Percentiles rank a stretch among this genome's conserved stretches.
Conservation (phyloP, 2,113 vertebrate genomes). For the Etheostoma cragini region DNA sequence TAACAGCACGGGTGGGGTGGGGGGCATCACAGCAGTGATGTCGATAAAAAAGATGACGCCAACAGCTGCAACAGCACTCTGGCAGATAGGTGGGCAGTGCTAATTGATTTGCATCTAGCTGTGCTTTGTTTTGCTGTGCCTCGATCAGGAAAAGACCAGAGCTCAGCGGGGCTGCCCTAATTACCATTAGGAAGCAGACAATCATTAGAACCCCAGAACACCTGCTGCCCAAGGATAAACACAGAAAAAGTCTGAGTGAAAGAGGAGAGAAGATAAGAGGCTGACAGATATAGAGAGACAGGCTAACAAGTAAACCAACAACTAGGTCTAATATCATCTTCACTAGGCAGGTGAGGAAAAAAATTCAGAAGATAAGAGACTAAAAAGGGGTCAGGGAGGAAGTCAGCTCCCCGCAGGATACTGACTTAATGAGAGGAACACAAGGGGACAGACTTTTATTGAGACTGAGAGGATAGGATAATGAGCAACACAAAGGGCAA, state of each 20-base stretch:
- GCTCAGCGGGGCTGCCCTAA: constrained; percentile 70
- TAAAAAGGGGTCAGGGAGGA: constrained; percentile 12
- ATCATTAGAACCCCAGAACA: constrained; percentile 66
- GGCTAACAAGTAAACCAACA: constrained; percentile 35
- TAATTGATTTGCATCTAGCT: constrained; percentile 67
- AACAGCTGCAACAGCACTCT: constrained; percentile 36
- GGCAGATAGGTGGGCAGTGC: constrained; percentile 57
- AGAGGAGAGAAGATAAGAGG: constrained; percentile 23
- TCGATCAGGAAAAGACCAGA: constrained; percentile 57
- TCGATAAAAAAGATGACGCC: constrained; percentile 15
- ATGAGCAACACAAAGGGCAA: constrained; percentile 47
- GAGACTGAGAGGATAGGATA: constrained; percentile 25
- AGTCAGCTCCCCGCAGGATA: constrained; percentile 53
- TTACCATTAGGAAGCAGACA: constrained; percentile 71
- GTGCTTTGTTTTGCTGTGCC: constrained; percentile 43
- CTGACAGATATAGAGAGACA: constrained; percentile 18
- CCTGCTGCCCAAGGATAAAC: constrained; percentile 54
- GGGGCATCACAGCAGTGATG: constrained; percentile 11
- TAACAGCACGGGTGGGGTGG: neutral
- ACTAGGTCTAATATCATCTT: neutral
- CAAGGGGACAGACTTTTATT: constrained; percentile 35
- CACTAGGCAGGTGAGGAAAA: constrained; percentile 22
- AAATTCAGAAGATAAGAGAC: constrained; percentile 25
- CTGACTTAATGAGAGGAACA: constrained; percentile 58
- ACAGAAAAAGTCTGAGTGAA: constrained; percentile 20